phyloP scores from a whole-genome alignment of 2,888 invertebrate species.

The Tridacna crocea region DNA sequence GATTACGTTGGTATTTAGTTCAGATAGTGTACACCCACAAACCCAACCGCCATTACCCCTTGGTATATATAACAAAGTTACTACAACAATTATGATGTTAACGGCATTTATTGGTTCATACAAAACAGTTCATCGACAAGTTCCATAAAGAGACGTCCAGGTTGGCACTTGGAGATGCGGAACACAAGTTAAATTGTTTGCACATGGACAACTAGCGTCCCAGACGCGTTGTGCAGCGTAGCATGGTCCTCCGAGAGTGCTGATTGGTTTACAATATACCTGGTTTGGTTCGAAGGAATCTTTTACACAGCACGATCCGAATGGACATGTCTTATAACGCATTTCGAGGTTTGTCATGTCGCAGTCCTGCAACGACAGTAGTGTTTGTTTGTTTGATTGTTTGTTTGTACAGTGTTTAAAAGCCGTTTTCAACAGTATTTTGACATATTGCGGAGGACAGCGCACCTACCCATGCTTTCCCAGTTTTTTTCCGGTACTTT shows the following conservation, averaged over 20 bases:
- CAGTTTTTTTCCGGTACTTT: no score
- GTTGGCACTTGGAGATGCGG: conserved; percentile 53
- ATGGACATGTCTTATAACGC: conserved; percentile 44
- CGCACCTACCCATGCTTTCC: no score
- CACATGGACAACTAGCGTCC: conserved; percentile 45
- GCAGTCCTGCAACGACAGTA: conserved; percentile 31
- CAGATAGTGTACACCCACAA: no score
- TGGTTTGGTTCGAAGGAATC: conserved; percentile 40
- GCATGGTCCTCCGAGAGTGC: conserved; percentile 45
- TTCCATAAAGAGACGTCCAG: conserved; percentile 53
- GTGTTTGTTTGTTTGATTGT: not conserved
- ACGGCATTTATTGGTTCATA: no score
- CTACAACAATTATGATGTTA: no score
- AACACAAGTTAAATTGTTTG: conserved; percentile 36
- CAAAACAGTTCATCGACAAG: conserved; percentile 29
- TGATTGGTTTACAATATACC: conserved; percentile 55
- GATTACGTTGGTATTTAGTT: no score
- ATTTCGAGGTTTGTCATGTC: conserved; percentile 39
- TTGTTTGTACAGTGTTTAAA: no score
- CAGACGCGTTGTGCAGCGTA: conserved; percentile 39
- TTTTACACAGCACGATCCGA: conserved; percentile 43
- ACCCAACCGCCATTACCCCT: no score
- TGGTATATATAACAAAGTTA: no score
- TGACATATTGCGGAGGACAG: no score
- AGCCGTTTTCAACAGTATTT: no score